Percentiles rank a stretch among this genome's conserved stretches.
Conservation (phyloP, 2,797 vertebrate genomes). For the Monodelphis domestica region DNA sequence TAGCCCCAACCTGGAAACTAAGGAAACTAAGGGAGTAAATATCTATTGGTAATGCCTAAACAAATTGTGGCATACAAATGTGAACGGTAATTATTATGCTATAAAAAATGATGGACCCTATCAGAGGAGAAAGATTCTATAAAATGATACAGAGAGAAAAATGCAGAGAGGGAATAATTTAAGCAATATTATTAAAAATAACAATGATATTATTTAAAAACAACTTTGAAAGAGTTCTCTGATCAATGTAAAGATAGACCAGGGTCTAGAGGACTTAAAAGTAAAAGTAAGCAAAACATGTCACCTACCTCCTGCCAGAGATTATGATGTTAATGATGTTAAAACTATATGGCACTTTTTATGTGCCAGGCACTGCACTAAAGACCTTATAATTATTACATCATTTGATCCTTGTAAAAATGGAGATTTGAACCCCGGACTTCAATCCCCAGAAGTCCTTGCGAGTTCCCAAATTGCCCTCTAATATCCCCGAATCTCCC, state of each 20-base stretch:
- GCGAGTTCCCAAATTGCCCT: too few species aligned
- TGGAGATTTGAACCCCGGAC: too few species aligned
- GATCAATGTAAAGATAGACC: neutral
- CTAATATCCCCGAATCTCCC: too few species aligned
- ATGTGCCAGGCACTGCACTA: neutral
- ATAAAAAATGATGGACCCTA: neutral
- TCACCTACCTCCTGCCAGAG: neutral
- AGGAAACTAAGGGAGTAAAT: too few species aligned
- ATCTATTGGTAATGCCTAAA: too few species aligned
- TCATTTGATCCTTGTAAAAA: too few species aligned
- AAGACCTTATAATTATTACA: neutral
- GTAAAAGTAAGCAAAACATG: too few species aligned
- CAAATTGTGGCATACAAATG: neutral
- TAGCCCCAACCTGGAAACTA: too few species aligned
- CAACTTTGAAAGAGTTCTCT: neutral
- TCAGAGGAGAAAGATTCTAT: neutral
- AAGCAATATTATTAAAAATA: too few species aligned
- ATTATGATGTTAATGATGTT: neutral
- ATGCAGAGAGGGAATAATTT: neutral
- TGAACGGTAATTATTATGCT: neutral
- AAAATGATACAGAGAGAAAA: neutral
- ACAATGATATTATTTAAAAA: neutral
- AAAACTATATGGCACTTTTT: neutral
- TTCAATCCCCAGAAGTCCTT: too few species aligned
- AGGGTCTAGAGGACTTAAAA: neutral